Conservation (phyloP, 1,140 invertebrate genomes). For the Capitella teleta region DNA sequence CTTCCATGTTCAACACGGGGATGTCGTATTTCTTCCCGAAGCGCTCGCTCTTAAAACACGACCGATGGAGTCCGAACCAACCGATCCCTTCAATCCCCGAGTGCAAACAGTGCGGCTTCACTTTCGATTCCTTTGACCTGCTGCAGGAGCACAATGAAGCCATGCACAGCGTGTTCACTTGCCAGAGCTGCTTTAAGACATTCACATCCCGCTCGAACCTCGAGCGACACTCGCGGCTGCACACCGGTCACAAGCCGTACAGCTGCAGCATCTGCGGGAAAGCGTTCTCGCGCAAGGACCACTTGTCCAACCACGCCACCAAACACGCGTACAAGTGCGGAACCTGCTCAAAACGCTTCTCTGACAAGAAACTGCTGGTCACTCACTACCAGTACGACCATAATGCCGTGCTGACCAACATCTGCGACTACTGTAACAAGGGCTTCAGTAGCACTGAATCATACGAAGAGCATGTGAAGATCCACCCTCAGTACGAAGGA, state of each 20-base stretch:
- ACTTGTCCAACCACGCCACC: conserved; percentile 11
- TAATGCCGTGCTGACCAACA: conserved; percentile 1
- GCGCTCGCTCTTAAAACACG: not conserved
- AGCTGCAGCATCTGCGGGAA: conserved; percentile 10
- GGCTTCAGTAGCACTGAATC: conserved; percentile 9
- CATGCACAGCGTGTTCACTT: conserved; percentile 12
- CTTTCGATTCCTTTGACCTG: conserved; percentile 3
- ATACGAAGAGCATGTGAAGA: conserved; percentile 11
- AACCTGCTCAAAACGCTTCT: conserved; percentile 9
- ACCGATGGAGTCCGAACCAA: conserved; percentile 4
- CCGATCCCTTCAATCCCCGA: conserved; percentile 5
- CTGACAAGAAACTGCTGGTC: conserved; percentile 4
- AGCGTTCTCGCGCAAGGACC: conserved; percentile 13
- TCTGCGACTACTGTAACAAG: conserved; percentile 12
- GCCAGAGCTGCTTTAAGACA: conserved; percentile 65
- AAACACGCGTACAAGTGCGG: conserved; percentile 13
- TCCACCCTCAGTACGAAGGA: conserved; percentile 9
- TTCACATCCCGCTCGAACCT: conserved; percentile 97
- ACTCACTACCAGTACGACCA: conserved; percentile 11
- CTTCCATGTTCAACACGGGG: not conserved
- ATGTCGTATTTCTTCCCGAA: conserved; percentile 1
- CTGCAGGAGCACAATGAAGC: conserved; percentile 10
- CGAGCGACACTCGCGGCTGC: conserved; percentile 92
- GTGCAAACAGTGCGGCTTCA: conserved; percentile 3
- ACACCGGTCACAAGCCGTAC: conserved; percentile 83